phyloP scores from a whole-genome alignment of 2,113 vertebrate species.

The Triplophysa siluroides region DNA sequence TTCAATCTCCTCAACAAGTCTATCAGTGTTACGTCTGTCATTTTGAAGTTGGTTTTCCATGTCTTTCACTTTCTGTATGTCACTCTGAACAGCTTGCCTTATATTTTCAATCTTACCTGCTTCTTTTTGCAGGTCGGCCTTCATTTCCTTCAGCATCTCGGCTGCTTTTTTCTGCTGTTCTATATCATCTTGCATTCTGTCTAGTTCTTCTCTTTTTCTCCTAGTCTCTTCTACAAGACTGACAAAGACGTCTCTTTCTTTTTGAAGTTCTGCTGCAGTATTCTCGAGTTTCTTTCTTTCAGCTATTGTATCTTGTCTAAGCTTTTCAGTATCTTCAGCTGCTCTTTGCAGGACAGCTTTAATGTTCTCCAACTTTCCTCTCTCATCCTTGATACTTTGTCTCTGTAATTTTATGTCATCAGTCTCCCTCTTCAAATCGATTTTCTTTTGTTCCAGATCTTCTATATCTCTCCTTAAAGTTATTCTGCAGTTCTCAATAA shows the following conservation, averaged over 20 bases:
- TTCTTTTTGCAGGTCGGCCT: conserved; percentile 33
- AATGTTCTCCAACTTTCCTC: background rate
- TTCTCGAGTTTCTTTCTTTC: conserved; percentile 11
- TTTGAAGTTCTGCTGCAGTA: conserved; percentile 7
- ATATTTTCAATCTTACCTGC: conserved; percentile 4
- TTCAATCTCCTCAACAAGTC: conserved; percentile 8
- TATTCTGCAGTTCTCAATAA: conserved; percentile 15
- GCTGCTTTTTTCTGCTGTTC: background rate
- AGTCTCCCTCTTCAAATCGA: conserved; percentile 10
- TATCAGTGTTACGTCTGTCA: conserved; percentile 8
- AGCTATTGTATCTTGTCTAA: conserved; percentile 4
- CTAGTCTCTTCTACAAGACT: conserved; percentile 8
- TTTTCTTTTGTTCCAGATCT: conserved; percentile 27
- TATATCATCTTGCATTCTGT: conserved; percentile 15
- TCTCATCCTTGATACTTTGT: conserved; percentile 1
- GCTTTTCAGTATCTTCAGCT: conserved; percentile 21
- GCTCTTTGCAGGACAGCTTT: background rate
- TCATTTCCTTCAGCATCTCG: conserved; percentile 10
- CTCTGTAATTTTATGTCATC: conserved; percentile 26
- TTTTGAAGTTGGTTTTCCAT: conserved; percentile 17
- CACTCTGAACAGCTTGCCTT: conserved; percentile 18
- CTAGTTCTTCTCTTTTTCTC: conserved; percentile 6
- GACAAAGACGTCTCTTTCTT: conserved; percentile 15
- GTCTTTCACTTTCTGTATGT: background rate
- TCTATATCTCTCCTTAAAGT: conserved; percentile 10